These are phyloP conservation scores for Diachasma alloeum DNA, from an alignment of 1,140 invertebrate genomes.

Conservation along the genomic window DNA sequence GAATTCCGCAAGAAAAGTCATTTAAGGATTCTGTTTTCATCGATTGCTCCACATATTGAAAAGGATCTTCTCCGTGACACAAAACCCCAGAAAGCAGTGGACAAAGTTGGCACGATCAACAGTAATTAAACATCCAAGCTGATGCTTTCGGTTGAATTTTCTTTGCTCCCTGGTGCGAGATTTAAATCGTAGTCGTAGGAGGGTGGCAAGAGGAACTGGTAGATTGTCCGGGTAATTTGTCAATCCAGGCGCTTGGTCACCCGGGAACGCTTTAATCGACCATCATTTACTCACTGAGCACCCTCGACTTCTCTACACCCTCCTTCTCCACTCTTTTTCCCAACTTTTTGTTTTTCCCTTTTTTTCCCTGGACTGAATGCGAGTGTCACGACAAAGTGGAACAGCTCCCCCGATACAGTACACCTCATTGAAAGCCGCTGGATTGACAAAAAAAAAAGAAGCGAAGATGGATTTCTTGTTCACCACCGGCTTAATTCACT, in stretches of 20 bases:
- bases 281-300: conserved; percentile 55
- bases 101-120: conserved; percentile 1
- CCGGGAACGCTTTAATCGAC: conserved; percentile 59
- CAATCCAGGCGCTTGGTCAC: conserved; percentile 42
- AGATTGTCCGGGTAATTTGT: conserved; percentile 60
- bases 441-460: conserved; percentile 32
- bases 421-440: conserved; percentile 45
- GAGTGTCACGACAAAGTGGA: conserved; percentile 21
- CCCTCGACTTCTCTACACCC: conserved; percentile 10
- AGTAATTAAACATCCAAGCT: background rate
- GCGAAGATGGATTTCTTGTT: too few species aligned
- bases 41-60: too few species aligned
- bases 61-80: too few species aligned
- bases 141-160: conserved; percentile 6
- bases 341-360: background rate
- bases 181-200: conserved; percentile 12
- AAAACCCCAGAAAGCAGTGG: background rate
- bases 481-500: too few species aligned
- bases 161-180: conserved; percentile 10
- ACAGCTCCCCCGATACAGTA: conserved; percentile 19
- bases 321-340: conserved; percentile 25
- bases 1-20: too few species aligned
- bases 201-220: conserved; percentile 43
- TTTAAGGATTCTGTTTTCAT: too few species aligned
- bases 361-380: conserved; percentile 6